Base-by-base conservation (phyloP, 2,113 vertebrate species). In the Dicrurus megarhynchus region DNA sequence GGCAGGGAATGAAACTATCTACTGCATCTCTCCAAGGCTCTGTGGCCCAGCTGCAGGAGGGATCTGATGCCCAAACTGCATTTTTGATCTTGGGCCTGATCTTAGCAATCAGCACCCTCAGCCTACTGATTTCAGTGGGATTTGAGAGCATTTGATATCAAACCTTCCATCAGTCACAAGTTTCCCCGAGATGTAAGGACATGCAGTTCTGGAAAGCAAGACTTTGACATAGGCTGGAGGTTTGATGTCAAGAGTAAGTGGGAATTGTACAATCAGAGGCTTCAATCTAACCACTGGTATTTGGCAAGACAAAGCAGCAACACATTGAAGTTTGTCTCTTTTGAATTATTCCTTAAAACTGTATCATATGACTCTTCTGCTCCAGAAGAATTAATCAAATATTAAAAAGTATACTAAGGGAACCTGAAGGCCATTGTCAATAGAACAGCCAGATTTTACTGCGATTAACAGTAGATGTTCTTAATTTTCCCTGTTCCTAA, bases 121-220 rank as follows among this genome's bases (percentile, higher is more conserved):
- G 18, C 26, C 63, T 61, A 57, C 70, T 60, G 50, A 89, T 89
- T 92, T 92, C 39, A 75, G 4, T 28, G 63, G 55, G 35, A 74
- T 70, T 78, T 80, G 63, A 94, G 79, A 77, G 35, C 59, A 70
- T 80, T 90, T 65, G 68, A 32, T 84, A 80, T 77, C 85, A 93
- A 85, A 85, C 33, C 50, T 82, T 73, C 55, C 63, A 76, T 83
- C 91, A 52, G 93, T 97, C 95, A 96, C 91, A 94, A 94, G 93
- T 28, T 93, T 94, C 10, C 63, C 52, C 27, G 65, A 74, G 42
- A 92, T 30, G 7, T 39, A 84, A 59, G 35, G 35, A 35, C 30
- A 56, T 3, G 12, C 44, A 39, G 59, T 63, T 91, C 67, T 93
- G 35, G 39, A 91, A 76, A 86, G 56, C 47, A 49, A 71, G 70